Evolutionary conservation across 1,140 invertebrate species (phyloP).

Genomic region (Bombus picipes): DNA sequence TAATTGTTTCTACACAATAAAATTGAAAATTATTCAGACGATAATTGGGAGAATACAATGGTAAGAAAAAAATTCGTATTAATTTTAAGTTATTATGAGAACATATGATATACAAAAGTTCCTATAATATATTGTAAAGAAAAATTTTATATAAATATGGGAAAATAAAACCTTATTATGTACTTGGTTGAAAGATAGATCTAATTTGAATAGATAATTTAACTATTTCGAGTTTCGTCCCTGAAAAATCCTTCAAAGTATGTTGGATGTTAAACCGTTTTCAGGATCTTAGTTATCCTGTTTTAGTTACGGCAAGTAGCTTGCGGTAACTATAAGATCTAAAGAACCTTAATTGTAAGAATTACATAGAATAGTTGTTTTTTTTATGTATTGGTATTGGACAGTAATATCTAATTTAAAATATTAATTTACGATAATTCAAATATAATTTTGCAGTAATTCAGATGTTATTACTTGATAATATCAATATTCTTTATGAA

Average conservation of each 20-base stretch:
- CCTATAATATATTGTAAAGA: too few relatives aligned
- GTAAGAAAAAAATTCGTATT: too few relatives aligned
- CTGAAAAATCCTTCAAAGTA: neutral
- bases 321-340: neutral
- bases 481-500: neutral
- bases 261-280: neutral
- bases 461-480: too few relatives aligned
- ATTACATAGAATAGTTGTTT: neutral
- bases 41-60: too few relatives aligned
- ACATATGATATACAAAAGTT: too few relatives aligned
- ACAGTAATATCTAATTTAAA: neutral
- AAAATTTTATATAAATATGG: neutral
- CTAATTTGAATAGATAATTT: too few relatives aligned
- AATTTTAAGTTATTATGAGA: too few relatives aligned
- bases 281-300: neutral
- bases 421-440: neutral
- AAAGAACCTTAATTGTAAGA: neutral
- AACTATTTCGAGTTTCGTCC: neutral
- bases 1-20: too few relatives aligned
- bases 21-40: too few relatives aligned
- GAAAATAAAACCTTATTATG: neutral
- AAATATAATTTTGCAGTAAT: too few relatives aligned
- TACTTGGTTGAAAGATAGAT: neutral
- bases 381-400: neutral
- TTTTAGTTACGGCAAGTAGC: neutral